Percentiles rank a stretch among this genome's conserved stretches.
These are phyloP conservation scores for Ondatra zibethicus DNA, from an alignment of 2,113 vertebrate species.

Conservation along the genomic window DNA sequence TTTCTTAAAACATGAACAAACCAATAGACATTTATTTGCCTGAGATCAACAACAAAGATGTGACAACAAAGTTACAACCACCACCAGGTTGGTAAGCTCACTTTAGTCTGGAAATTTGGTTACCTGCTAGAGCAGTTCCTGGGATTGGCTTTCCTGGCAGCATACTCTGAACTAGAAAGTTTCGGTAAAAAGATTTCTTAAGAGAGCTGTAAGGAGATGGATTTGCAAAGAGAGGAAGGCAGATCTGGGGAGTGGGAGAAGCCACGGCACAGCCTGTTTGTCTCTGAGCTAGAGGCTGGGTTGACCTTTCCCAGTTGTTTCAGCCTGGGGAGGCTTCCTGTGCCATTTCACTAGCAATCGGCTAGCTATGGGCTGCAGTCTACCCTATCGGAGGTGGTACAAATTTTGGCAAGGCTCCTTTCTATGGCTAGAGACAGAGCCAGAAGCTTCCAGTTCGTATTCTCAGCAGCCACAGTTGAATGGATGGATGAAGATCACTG, in stretches of 20 bases:
- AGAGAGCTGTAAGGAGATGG: not conserved
- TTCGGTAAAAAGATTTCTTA: not conserved
- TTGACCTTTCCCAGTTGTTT: not conserved
- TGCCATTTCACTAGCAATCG: not conserved
- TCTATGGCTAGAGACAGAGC: not conserved
- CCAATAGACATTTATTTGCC: constrained; percentile 2
- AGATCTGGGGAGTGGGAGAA: not conserved
- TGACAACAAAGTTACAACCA: not conserved
- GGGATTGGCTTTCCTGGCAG: constrained; percentile 26
- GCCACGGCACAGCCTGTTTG: not conserved
- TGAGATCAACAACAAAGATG: not conserved
- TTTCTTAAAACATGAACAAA: not conserved
- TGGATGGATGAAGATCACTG: too few relatives aligned
- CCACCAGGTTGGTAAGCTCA: not conserved
- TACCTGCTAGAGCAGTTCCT: not conserved
- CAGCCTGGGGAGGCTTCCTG: not conserved
- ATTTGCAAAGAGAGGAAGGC: not conserved
- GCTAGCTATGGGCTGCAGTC: not conserved
- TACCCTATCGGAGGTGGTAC: not conserved
- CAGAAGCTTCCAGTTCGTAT: not conserved
- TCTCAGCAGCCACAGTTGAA: not conserved
- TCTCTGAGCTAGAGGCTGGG: not conserved
- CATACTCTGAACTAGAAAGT: not conserved
- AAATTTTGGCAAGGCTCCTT: not conserved
- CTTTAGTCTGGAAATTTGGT: not conserved